Conservation (phyloP, 2,797 vertebrate genomes). For the Gymnocypris eckloni region DNA sequence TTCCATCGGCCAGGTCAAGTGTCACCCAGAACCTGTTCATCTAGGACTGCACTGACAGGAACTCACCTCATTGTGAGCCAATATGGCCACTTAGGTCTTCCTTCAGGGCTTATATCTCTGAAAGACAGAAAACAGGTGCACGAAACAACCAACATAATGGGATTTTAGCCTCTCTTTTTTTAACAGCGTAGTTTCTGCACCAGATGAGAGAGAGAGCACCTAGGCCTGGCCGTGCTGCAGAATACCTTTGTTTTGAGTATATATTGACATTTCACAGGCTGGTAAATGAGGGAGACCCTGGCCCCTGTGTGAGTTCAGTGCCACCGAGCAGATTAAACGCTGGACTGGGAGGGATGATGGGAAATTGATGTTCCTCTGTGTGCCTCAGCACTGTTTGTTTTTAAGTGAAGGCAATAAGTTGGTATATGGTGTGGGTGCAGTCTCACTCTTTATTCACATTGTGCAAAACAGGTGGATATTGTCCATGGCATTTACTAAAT, state of each 20-base stretch:
- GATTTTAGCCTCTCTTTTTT: slow-evolving; percentile 46
- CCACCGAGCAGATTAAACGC: slow-evolving; percentile 74
- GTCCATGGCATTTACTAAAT: slow-evolving; percentile 8
- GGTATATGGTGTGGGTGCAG: slow-evolving; percentile 21
- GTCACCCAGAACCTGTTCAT: slow-evolving; percentile 37
- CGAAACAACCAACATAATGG: slow-evolving; percentile 46
- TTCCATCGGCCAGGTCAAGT: slow-evolving; percentile 41
- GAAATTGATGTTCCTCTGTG: slow-evolving; percentile 65
- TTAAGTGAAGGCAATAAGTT: slow-evolving; percentile 61
- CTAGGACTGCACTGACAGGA: slow-evolving; percentile 27
- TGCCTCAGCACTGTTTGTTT: slow-evolving; percentile 62
- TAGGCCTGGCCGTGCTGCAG: slow-evolving; percentile 53
- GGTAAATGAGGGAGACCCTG: slow-evolving; percentile 68
- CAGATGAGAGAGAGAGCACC: slow-evolving; percentile 41
- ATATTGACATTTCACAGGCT: slow-evolving; percentile 74
- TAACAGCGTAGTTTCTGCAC: slow-evolving; percentile 33
- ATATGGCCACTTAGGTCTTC: slow-evolving; percentile 31
- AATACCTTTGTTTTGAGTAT: slow-evolving; percentile 69
- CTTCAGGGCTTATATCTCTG: slow-evolving; percentile 39
- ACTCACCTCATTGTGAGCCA: slow-evolving; percentile 36
- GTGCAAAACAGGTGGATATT: slow-evolving; percentile 14
- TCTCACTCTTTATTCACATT: slow-evolving; percentile 25
- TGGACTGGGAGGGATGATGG: slow-evolving; percentile 62
- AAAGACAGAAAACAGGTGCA: slow-evolving; percentile 31
- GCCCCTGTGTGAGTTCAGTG: slow-evolving; percentile 61